Conservation (phyloP, 2,113 vertebrate genomes). For the Mesocricetus auratus region DNA sequence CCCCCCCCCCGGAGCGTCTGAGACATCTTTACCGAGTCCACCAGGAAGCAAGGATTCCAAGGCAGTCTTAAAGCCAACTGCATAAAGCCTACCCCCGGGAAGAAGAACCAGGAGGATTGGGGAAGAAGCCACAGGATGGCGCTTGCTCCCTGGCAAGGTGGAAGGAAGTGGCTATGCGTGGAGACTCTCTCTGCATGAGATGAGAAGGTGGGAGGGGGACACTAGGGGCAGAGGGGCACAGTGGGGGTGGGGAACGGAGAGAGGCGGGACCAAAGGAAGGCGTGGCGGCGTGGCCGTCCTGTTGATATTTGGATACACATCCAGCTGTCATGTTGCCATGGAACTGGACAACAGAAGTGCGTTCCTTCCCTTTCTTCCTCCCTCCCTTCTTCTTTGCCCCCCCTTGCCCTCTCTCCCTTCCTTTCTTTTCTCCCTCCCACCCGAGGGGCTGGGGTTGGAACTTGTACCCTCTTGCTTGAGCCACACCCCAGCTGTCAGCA, state of each 20-base stretch:
- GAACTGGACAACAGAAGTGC: neutral
- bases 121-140: neutral
- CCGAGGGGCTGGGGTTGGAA: neutral
- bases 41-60: neutral
- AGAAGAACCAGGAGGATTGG: neutral
- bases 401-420: no score
- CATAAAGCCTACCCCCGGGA: neutral
- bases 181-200: no score
- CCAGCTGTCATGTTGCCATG: neutral
- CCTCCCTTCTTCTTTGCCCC: no score
- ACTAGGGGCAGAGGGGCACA: neutral
- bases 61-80: no score
- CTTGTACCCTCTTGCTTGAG: neutral
- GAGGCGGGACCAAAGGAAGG: neutral
- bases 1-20: neutral
- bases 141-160: neutral
- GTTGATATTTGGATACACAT: rapidly evolving
- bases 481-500: no score
- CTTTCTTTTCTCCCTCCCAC: neutral
- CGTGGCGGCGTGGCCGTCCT: neutral
- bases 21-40: neutral
- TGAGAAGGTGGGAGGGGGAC: neutral
- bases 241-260: neutral
- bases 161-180: neutral
- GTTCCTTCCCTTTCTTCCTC: neutral